Conservation (phyloP, 2,113 vertebrate species). For the Microcebus tavaratra region DNA sequence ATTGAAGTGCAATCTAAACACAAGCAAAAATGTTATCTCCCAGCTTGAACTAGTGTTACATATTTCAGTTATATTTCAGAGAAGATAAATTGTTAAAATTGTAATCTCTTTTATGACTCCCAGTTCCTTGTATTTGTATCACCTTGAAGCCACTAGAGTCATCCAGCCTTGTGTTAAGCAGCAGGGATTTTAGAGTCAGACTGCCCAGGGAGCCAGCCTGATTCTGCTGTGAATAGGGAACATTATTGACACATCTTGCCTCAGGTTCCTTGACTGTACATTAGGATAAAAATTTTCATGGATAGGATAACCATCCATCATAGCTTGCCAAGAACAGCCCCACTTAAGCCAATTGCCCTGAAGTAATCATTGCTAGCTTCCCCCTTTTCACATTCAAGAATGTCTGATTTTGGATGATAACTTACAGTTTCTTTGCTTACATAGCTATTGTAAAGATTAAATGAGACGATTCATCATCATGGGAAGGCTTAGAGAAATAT, state of each 20-base stretch:
- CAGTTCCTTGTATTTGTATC: background rate
- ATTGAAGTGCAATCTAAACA: slow-evolving; percentile 77
- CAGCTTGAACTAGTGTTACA: slow-evolving; percentile 62
- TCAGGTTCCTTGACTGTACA: background rate
- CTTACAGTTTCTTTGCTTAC: background rate
- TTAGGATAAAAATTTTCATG: background rate
- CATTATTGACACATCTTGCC: background rate
- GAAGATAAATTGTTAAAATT: background rate
- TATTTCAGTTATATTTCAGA: slow-evolving; percentile 7
- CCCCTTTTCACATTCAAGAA: background rate
- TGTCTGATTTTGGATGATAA: background rate
- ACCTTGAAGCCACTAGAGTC: background rate
- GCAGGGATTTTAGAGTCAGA: background rate
- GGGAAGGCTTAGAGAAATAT: background rate
- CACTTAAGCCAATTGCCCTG: background rate
- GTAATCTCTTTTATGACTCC: background rate
- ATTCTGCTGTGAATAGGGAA: background rate
- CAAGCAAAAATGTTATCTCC: slow-evolving; percentile 68
- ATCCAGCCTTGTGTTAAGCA: background rate
- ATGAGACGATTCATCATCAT: background rate
- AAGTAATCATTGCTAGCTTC: background rate
- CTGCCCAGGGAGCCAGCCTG: background rate
- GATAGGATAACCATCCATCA: background rate
- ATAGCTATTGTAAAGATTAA: background rate
- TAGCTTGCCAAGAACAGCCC: background rate